Base-by-base conservation (phyloP, 2,888 invertebrate species). In the Tiphia femorata region DNA sequence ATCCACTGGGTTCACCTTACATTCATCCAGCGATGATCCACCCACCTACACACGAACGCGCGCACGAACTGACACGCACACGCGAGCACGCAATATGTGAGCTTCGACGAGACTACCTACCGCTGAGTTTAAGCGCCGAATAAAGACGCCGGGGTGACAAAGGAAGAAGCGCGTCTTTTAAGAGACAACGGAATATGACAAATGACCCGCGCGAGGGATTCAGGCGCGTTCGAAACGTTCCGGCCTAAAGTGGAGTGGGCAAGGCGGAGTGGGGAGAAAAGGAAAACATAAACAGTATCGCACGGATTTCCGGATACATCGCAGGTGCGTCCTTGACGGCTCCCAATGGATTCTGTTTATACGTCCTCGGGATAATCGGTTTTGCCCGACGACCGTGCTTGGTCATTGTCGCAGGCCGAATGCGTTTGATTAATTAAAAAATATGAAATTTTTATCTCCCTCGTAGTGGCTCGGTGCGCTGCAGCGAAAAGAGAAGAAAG, bases 171-270 rank as follows among this genome's bases (percentile, higher is more conserved):
- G 61, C 70, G 72, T 73, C 73, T 76, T 74, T 69, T 67, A 76
- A 75, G 75, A 72, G 72, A 72, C 77, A 74, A 72, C 73, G 68
- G 70, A 74, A 72, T 70, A 73, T 81, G 81, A 81, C 79, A 79
- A 81, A 82, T 78, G 80, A 76, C 72, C 62, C 37, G 27, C 52
- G 46, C 30, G 38, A 49, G 61, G 51, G 46, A 42, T n/a, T n/a
- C 51, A 50, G 41, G 56, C 50, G 51, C 53, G 59, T 54, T 56
- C 47, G 49, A 50, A 49, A 42, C 44, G 19, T 38, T 20, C 38
- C 10, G 17, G 38, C 17, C 29, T 33, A n/a, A n/a, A n/a, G n/a
- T 27, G 37, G 33, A 19, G 21, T 42, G 35, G 19, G 50, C 50
- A 16, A 44, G 38, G 14, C 20, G n/a, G 20, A 41, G 14, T 5